These are phyloP conservation scores for Diplazon laetatorius DNA, from an alignment of 2,888 invertebrate species.

Conservation along the genomic window DNA sequence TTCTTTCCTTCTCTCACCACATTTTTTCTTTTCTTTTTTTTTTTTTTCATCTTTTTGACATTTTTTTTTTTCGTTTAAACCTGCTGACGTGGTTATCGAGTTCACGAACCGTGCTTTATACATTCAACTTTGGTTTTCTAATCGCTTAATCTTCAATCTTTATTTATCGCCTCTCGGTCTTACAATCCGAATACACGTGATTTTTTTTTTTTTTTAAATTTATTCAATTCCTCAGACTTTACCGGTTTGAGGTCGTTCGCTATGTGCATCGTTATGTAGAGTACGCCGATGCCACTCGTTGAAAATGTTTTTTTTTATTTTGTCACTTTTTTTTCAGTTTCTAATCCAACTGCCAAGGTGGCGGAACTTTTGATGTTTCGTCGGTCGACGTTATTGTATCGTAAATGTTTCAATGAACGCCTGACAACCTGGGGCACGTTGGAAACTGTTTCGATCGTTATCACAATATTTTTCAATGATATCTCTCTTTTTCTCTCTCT, in stretches of 20 bases:
- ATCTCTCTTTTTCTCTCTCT: neutral
- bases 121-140: constrained; percentile 19
- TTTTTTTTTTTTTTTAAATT: too few relatives aligned
- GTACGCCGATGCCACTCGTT: neutral
- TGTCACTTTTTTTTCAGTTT: too few relatives aligned
- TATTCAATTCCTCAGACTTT: neutral
- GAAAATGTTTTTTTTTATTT: neutral
- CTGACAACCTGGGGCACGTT: neutral
- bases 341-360: too few relatives aligned
- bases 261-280: neutral
- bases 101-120: constrained; percentile 2
- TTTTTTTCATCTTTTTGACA: neutral
- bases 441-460: constrained; percentile 37
- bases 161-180: constrained; percentile 4
- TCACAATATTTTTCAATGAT: neutral
- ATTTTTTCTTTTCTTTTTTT: constrained; percentile 31
- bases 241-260: neutral
- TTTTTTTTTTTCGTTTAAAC: neutral
- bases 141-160: constrained; percentile 37
- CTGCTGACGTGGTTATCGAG: constrained; percentile 27
- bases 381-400: neutral
- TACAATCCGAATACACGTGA: neutral
- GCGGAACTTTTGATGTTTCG: neutral
- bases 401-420: neutral
- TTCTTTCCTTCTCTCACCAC: constrained; percentile 26